Evolutionary conservation across 1,140 invertebrate genomes (phyloP).

Genomic region (Ips nitidus): DNA sequence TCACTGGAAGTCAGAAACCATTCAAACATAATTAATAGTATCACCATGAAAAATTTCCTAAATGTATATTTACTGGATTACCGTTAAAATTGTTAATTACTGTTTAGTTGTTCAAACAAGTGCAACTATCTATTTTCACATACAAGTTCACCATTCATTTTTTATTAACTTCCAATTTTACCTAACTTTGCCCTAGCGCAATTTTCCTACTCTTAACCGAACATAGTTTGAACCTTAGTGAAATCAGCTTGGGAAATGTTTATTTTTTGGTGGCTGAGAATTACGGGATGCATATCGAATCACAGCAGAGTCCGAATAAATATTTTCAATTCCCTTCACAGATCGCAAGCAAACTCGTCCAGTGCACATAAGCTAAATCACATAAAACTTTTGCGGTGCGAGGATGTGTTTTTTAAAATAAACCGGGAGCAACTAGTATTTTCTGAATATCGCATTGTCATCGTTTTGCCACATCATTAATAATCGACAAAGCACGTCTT

Average conservation of each 20-base stretch:
- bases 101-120: too few species aligned
- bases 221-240: not conserved
- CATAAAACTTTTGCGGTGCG: not conserved
- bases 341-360: not conserved
- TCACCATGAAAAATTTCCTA: too few species aligned
- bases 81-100: too few species aligned
- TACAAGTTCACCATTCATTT: too few species aligned
- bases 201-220: too few species aligned
- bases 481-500: not conserved
- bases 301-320: not conserved
- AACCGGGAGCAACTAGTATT: not conserved
- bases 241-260: slow-evolving; percentile 1
- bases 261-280: not conserved
- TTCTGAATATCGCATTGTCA: not conserved
- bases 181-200: too few species aligned
- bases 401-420: not conserved
- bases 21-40: too few species aligned
- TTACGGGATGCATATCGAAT: slow-evolving; percentile 2
- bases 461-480: not conserved
- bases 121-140: too few species aligned
- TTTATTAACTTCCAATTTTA: too few species aligned
- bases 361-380: not conserved
- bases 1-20: too few species aligned
- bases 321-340: not conserved
- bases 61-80: too few species aligned